Evolutionary conservation across 1,140 invertebrate species (phyloP), one percentile per base, ranked within the genome.

Genomic region (Zaprionus taronus): DNA sequence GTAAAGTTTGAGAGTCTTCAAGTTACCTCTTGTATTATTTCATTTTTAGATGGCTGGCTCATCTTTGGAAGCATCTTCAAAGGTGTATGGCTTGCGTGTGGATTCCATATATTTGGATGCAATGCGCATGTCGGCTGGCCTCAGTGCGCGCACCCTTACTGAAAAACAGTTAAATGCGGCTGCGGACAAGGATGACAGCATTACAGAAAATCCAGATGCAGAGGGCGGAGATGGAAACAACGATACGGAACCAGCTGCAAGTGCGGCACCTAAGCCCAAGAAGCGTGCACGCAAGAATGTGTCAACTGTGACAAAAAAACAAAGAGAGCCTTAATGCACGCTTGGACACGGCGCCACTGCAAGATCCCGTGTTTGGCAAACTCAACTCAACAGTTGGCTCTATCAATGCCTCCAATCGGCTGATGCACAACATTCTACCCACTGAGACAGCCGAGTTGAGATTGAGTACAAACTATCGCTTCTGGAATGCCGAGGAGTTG

Each of bases 81-180:
- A 96, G 90, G 96, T 97, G 49, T 97, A 97, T 91, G 95, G 95
- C 12, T 94, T 94, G 73, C 93, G 96, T 20, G 96, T 97, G 2
- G 96, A 97, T 91, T 94, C 94, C 60, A 94, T 97, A 9, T 95
- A 97, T 81, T 93, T 93, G 22, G 95, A 96, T 62, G 94, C 96
- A 7, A 93, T 96, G 55, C 96, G 96, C 81, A 95, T 97, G 91
- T 93, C 95, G 2, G 94, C 94, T 15, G 95, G 95, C 9, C 91
- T 95, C 4, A 91, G 74, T 77, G 85, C 91, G 1, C 83, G 87
- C 17, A 92, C 82, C 1, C 72, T 87, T 1, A 82, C 74, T 1
- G 78, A 91, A 4, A 78, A 81, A 26, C 75, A 80, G 51, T n/a
- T 83, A 4, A 79, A 91, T 26, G 80, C 66, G 20, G 91, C 81